Evolutionary conservation across 2,888 invertebrate species (phyloP), one percentile per base, ranked within the genome.

Genomic region (Teinopalpus imperialis): DNA sequence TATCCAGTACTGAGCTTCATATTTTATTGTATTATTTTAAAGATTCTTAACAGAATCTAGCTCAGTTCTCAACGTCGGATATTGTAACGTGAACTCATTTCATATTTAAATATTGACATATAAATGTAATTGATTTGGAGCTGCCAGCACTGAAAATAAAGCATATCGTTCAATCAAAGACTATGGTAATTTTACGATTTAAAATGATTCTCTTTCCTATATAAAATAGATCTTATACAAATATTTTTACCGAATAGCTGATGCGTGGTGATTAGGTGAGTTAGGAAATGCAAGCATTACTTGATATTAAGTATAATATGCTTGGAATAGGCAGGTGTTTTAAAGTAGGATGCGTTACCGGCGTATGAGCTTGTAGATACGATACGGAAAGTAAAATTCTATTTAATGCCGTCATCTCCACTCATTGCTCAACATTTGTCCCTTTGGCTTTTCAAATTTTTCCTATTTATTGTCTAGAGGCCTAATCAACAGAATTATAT

Each of bases 151-250:
- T 57, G 83, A 77, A 85, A 87, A 82, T 85, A 66, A 86, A 81
- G 88, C 89, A 89, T 89, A 89, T 89, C 89, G 83, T 83, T 81
- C 74, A 75, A 83, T 71, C 78, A 72, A 88, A 89, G 89, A 89
- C 88, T 89, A 78, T 75, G 66, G 63, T 74, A 83, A 69, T 75
- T 81, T 79, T 85, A 83, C 79, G 70, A 77, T 76, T 32, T 78
- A 79, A 82, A 80, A 74, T 21, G 53, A 81, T 81, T 83, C 66
- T 83, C 83, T 85, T 80, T 87, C 85, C 86, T 88, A 86, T 85
- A 85, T 83, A 77, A 80, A 81, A 74, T 85, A 86, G 80, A 74
- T 76, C 69, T 74, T 83, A 75, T 86, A 87, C 81, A 86, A 44
- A 78, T 76, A 79, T 75, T 82, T 81, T 81, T 76, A 79, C 61